Conservation (phyloP, 1,140 invertebrate genomes). For the Cyclina sinensis region DNA sequence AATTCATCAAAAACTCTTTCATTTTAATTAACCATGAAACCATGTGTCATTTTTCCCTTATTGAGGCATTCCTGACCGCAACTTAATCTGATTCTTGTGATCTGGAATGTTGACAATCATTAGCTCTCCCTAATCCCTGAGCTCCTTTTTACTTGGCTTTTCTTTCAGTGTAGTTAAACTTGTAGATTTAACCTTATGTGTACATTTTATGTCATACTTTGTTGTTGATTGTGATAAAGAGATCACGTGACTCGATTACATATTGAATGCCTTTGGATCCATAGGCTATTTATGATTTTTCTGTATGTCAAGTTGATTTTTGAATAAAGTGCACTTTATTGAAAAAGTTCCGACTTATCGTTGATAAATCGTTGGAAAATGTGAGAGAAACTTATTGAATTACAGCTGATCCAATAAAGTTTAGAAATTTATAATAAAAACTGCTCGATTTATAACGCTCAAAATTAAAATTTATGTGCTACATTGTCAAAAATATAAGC, state of each 20-base stretch:
- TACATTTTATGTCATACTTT: slow-evolving; percentile 24
- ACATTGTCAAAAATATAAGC: slow-evolving; percentile 20
- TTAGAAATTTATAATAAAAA: no score
- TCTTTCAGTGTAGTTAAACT: neutral
- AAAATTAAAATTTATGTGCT: neutral
- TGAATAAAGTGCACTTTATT: slow-evolving; percentile 64
- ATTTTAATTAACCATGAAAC: neutral
- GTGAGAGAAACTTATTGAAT: neutral
- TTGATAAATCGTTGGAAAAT: neutral
- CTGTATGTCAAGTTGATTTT: slow-evolving; percentile 3
- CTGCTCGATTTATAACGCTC: no score
- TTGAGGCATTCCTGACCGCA: slow-evolving; percentile 57
- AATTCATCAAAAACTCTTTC: neutral
- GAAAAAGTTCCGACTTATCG: neutral
- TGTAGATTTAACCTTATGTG: neutral
- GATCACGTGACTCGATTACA: slow-evolving; percentile 44
- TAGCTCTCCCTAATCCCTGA: neutral
- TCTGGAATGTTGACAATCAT: slow-evolving; percentile 36
- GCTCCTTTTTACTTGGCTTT: neutral
- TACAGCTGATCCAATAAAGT: no score
- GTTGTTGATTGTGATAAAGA: slow-evolving; percentile 42
- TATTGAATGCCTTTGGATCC: slow-evolving; percentile 48
- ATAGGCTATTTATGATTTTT: slow-evolving; percentile 30
- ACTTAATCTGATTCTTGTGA: neutral
- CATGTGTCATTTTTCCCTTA: neutral